These are phyloP conservation scores for Ricordea florida DNA, from an alignment of 92 coral and sea anemone species.

Conservation along the genomic window DNA sequence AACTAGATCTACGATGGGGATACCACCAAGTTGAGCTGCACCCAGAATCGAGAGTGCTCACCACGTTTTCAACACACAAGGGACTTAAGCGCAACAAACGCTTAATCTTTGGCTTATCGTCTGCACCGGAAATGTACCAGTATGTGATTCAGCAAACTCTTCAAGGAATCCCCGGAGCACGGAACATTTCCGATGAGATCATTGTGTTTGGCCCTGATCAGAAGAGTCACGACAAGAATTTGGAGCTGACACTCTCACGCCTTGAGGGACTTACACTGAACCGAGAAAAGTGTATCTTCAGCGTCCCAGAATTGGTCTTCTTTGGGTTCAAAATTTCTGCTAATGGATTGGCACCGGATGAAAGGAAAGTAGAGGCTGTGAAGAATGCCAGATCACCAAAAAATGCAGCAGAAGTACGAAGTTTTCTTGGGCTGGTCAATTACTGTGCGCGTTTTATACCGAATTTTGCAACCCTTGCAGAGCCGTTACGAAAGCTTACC, in stretches of 20 bases:
- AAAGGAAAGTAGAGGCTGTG: neutral
- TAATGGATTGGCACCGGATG: neutral
- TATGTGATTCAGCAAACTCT: neutral
- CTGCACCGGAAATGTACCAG: slow-evolving; percentile 11
- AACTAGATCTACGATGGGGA: slow-evolving; percentile 5
- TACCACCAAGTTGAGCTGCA: slow-evolving; percentile 35
- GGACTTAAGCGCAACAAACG: slow-evolving; percentile 1
- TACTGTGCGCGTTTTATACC: neutral
- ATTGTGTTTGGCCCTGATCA: neutral
- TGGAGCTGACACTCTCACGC: neutral
- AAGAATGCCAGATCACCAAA: neutral
- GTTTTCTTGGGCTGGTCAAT: neutral
- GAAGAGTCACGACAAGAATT: neutral
- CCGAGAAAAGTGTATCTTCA: neutral
- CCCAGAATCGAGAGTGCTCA: neutral
- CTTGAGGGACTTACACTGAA: neutral
- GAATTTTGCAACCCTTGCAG: neutral
- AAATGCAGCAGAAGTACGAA: neutral
- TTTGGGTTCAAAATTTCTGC: no score
- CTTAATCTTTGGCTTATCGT: neutral
- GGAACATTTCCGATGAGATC: slow-evolving; percentile 4
- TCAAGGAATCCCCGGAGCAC: neutral
- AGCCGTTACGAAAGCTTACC: neutral
- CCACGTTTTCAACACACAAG: slow-evolving; percentile 28
- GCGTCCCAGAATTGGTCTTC: neutral